Conservation (phyloP, 1,140 invertebrate species). For the Mizuhopecten yessoensis region DNA sequence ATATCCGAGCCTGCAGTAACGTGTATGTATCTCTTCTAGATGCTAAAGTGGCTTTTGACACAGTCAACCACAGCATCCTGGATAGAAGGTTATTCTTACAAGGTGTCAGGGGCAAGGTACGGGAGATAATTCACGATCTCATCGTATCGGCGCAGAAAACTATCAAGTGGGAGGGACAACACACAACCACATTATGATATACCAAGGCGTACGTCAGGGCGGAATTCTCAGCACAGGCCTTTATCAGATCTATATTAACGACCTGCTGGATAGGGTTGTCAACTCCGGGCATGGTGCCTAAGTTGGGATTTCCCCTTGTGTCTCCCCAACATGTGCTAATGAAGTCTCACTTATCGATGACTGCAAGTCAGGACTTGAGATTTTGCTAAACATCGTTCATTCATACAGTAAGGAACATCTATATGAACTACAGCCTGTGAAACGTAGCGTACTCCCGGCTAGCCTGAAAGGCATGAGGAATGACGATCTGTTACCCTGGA, state of each 20-base stretch:
- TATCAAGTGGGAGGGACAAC: neutral
- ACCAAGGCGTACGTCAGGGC: conserved; percentile 46
- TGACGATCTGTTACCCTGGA: too few relatives aligned
- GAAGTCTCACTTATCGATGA: neutral
- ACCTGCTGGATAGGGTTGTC: conserved; percentile 22
- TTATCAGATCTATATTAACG: conserved; percentile 50
- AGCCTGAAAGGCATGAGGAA: too few relatives aligned
- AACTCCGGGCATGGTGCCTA: neutral
- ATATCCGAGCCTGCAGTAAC: too few relatives aligned
- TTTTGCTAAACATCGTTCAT: neutral
- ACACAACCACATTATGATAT: conserved; percentile 3
- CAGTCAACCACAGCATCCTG: neutral
- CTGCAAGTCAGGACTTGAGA: neutral
- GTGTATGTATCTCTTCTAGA: too few relatives aligned
- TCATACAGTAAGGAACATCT: too few relatives aligned
- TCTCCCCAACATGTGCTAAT: conserved; percentile 43
- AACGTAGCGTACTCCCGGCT: conserved; percentile 35
- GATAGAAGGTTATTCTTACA: neutral
- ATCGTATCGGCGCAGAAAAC: neutral
- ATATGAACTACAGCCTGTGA: conserved; percentile 43
- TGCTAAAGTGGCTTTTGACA: too few relatives aligned
- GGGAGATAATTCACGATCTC: neutral
- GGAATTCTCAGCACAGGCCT: conserved; percentile 48
- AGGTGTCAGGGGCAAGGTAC: neutral
- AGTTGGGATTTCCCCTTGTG: conserved; percentile 35